These are phyloP conservation scores for Polydrusus pterygomalis DNA, from an alignment of 2,888 invertebrate species.

Conservation along the genomic window DNA sequence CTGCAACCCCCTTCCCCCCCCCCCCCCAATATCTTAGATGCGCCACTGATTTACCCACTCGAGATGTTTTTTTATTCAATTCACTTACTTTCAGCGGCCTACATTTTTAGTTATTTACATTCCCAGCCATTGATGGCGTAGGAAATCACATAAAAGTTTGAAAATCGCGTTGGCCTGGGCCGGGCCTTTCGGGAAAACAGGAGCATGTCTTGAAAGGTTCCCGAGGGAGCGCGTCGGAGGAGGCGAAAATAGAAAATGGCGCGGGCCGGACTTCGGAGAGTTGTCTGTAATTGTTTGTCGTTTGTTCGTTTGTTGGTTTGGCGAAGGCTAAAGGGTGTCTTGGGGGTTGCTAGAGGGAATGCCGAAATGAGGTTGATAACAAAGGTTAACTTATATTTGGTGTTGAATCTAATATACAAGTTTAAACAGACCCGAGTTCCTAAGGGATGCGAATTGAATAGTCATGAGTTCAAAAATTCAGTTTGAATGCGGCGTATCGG, in stretches of 20 bases:
- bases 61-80: conserved; percentile 31
- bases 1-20: too few species aligned
- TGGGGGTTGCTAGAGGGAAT: conserved; percentile 1
- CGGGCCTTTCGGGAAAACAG: conserved; percentile 11
- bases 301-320: conserved; percentile 31
- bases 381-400: not conserved
- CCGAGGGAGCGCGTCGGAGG: conserved; percentile 14
- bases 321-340: conserved; percentile 2
- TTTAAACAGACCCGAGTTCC: too few species aligned
- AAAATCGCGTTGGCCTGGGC: conserved; percentile 22
- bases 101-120: conserved; percentile 26
- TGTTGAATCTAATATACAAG: too few species aligned
- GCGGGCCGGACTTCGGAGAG: conserved; percentile 39
- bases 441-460: too few species aligned
- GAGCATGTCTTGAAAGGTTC: conserved; percentile 31
- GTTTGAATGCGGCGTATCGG: too few species aligned
- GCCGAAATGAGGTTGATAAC: conserved; percentile 7
- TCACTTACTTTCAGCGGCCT: conserved; percentile 15
- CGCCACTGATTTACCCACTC: conserved; percentile 19
- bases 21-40: too few species aligned
- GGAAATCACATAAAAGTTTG: conserved; percentile 41
- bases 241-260: conserved; percentile 38
- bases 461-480: too few species aligned
- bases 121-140: conserved; percentile 26
- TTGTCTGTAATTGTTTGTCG: conserved; percentile 38